Conservation (phyloP, 1,140 invertebrate species). For the Atopsyche davidsoni region DNA sequence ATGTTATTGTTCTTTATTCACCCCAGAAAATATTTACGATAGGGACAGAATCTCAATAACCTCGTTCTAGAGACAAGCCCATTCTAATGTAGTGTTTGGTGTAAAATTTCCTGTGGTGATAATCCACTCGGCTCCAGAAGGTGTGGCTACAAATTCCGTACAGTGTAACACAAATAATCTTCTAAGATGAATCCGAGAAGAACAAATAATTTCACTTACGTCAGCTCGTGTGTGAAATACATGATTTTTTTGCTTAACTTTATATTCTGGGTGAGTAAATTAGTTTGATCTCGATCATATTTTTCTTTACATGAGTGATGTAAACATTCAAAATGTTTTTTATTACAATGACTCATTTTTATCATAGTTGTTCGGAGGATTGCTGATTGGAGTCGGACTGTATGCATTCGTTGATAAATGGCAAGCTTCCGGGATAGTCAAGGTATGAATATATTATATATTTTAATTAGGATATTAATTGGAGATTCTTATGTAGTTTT, state of each 20-base stretch:
- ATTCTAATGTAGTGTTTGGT: no score
- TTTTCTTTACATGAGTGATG: no score
- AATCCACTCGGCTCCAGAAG: no score
- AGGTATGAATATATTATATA: slow-evolving; percentile 37
- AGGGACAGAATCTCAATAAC: background rate
- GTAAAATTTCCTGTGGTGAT: no score
- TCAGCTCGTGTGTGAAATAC: slow-evolving; percentile 89
- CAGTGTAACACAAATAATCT: slow-evolving; percentile 19
- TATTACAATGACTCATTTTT: slow-evolving; percentile 17
- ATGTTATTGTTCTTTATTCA: slow-evolving; percentile 14
- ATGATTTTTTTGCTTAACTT: slow-evolving; percentile 91
- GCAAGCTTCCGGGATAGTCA: slow-evolving; percentile 72
- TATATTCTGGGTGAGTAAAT: slow-evolving; percentile 77
- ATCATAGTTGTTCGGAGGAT: slow-evolving; percentile 76
- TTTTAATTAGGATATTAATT: slow-evolving; percentile 1
- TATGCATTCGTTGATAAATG: slow-evolving; percentile 92
- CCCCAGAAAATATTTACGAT: slow-evolving; percentile 1
- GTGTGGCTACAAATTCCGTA: no score
- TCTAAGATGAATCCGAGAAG: slow-evolving; percentile 50
- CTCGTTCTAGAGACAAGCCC: no score
- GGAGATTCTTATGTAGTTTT: slow-evolving; percentile 4
- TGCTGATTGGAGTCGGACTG: slow-evolving; percentile 82
- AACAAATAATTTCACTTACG: slow-evolving; percentile 59
- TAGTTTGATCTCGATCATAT: no score
- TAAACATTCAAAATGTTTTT: slow-evolving; percentile 1